phyloP scores from a whole-genome alignment of 2,888 invertebrate genomes.

The Ptilodon capucinus region DNA sequence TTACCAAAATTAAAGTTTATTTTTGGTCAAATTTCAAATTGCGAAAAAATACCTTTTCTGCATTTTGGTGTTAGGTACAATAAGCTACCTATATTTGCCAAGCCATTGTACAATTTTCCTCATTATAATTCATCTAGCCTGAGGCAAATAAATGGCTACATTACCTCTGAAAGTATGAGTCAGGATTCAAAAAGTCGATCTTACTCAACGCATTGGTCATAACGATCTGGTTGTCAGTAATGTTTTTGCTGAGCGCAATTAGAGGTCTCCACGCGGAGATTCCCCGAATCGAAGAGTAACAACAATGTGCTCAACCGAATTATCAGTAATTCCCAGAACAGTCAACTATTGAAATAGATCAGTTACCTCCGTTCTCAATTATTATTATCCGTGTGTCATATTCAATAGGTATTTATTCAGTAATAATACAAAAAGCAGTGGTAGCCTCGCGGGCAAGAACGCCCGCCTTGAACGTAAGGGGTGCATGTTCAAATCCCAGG shows the following conservation, averaged over 20 bases:
- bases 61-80: neutral
- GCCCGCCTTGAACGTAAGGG: too few relatives aligned
- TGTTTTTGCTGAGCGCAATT: conserved; percentile 68
- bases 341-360: conserved; percentile 40
- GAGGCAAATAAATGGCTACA: conserved; percentile 6
- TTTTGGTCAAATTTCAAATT: neutral
- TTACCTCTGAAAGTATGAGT: conserved; percentile 45
- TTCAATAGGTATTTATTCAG: neutral
- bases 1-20: too few relatives aligned
- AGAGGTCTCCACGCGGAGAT: conserved; percentile 40
- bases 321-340: conserved; percentile 45
- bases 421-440: neutral
- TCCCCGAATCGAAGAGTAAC: conserved; percentile 43
- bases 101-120: conserved; percentile 8
- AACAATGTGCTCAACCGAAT: conserved; percentile 44
- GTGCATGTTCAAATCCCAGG: too few relatives aligned
- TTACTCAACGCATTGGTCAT: conserved; percentile 67
- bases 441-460: too few relatives aligned
- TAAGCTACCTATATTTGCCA: neutral
- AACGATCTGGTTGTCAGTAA: conserved; percentile 61
- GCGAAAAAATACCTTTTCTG: neutral
- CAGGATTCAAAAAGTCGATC: conserved; percentile 53
- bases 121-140: conserved; percentile 4
- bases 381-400: neutral
- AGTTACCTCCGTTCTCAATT: conserved; percentile 25